Base-by-base conservation (phyloP, 2,888 invertebrate species). In the Lampropteryx suffumata region DNA sequence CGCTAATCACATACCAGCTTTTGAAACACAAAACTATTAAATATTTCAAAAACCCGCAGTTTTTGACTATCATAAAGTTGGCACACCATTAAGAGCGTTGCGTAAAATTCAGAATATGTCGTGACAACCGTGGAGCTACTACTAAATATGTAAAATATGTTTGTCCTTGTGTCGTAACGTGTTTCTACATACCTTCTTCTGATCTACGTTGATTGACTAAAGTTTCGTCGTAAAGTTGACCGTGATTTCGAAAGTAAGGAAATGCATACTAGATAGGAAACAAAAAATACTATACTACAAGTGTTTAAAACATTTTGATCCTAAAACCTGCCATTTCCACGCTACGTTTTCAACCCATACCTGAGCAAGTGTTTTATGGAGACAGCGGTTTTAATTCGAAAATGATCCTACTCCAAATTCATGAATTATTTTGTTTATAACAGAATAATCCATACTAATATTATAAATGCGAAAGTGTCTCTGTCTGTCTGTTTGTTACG, bases 61-160 rank as follows among this genome's bases (percentile, higher is more conserved):
- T 44, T 17, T 36, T 45, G 36, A 24, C 43, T 32, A 46, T 44
- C 50, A 50, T 55, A 55, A 48, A 37, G 48, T 56, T 59, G 17
- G 40, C 53, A 53, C 41, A 48, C 11, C 39, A 17, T 44, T 40
- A 37, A 33, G 5, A 6, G 26, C 17, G 13, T 55, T 55, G 44
- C 50, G 44, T 32, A 57, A 54, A 48, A 45, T 28, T 37, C 28
- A 29, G 29, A 51, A 39, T 10, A 35, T 42, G 53, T 57, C 57
- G 51, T 55, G 55, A 49, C 50, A 50, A 34, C 52, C 48, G 47
- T 55, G 55, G 32, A 54, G 34, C 21, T 26, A 10, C 50, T 40
- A 48, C 48, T 55, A 48, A 47, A 55, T 48, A 60, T 51, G 55
- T 46, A 57, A 60, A 60, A 55, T 47, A 47, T 44, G 47, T 32